Conservation (phyloP, 2,113 vertebrate species). For the Ceyx melanurus region DNA sequence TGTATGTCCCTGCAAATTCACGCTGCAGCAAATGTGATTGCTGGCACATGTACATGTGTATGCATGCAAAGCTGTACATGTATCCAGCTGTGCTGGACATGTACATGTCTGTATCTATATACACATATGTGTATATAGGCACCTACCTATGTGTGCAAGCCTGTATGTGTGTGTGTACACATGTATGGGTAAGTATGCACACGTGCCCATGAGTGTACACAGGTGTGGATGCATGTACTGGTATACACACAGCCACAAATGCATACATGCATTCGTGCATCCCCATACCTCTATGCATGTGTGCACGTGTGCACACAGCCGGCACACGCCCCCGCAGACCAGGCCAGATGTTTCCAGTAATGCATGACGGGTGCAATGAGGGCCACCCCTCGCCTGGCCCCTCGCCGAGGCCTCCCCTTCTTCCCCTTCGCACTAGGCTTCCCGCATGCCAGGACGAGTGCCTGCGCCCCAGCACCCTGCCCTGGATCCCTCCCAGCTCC, state of each 20-base stretch:
- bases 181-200: fast-evolving
- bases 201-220: fast-evolving
- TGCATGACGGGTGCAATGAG: not conserved
- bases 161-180: no score
- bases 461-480: not conserved
- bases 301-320: not conserved
- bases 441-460: not conserved
- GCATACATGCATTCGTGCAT: not conserved
- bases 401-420: not conserved
- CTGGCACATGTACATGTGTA: not conserved
- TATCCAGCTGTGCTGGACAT: no score
- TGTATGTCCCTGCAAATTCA: no score
- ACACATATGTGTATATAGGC: fast-evolving
- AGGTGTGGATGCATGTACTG: not conserved
- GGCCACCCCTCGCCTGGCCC: slow-evolving; percentile 23
- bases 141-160: not conserved
- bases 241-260: no score
- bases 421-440: not conserved
- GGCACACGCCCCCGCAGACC: not conserved
- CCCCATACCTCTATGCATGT: not conserved
- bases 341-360: slow-evolving; percentile 69
- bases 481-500: not conserved
- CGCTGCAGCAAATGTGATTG: not conserved
- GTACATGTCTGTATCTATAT: not conserved
- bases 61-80: not conserved